A percentile compares a stretch with the other conserved stretches of the same genome.
phyloP scores from a whole-genome alignment of 2,113 vertebrate genomes.

The Strix aluco region DNA sequence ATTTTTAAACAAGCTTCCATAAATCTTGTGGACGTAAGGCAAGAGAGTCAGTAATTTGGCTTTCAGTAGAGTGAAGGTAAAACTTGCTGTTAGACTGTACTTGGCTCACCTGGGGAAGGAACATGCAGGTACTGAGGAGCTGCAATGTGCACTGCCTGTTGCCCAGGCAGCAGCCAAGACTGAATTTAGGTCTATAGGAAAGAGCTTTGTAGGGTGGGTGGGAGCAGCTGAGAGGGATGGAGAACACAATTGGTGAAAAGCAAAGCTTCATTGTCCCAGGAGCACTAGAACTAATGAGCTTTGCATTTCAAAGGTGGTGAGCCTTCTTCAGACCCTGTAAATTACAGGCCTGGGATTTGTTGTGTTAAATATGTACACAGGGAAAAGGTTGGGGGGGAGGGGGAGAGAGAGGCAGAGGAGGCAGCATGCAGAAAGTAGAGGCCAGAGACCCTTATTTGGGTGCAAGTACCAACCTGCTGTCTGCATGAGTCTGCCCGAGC shows the following conservation, averaged over 20 bases:
- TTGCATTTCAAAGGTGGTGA: conserved; percentile 22
- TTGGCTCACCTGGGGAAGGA: background rate
- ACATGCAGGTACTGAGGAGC: background rate
- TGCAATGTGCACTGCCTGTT: background rate
- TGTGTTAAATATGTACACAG: background rate
- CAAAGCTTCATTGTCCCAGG: background rate
- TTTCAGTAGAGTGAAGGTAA: background rate
- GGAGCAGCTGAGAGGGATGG: conserved; percentile 33
- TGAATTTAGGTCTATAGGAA: background rate
- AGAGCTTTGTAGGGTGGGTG: background rate
- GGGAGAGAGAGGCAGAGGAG: background rate
- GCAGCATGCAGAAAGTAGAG: background rate
- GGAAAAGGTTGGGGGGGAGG: background rate
- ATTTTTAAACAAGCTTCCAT: background rate
- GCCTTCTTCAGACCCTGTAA: background rate
- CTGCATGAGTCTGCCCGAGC: conserved; percentile 1
- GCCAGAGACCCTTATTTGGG: conserved; percentile 33
- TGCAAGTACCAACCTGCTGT: conserved; percentile 42
- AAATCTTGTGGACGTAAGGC: background rate
- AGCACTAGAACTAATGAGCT: conserved; percentile 10
- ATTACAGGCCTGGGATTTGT: background rate
- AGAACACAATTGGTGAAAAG: background rate
- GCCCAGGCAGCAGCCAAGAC: background rate
- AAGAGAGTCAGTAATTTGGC: background rate
- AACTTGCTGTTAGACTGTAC: background rate